Evolutionary conservation across 2,113 vertebrate species (phyloP).

Genomic region (Gasterosteus aculeatus): DNA sequence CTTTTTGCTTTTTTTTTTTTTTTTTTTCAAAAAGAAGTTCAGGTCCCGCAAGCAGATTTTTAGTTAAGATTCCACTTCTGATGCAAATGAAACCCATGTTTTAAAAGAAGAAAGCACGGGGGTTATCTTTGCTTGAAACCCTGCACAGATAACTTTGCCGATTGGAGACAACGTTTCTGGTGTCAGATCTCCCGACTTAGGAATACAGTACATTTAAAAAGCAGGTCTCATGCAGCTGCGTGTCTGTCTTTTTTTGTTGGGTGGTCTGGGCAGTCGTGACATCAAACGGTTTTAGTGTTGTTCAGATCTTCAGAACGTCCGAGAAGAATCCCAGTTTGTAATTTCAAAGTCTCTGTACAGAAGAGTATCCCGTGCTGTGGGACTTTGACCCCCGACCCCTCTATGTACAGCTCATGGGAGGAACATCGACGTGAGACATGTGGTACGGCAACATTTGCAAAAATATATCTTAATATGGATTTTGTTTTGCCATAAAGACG

Average conservation of each 20-base stretch:
- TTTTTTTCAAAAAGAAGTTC: conserved; percentile 38
- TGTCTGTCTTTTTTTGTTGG: conserved; percentile 57
- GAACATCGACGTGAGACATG: conserved; percentile 50
- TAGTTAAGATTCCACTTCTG: conserved; percentile 10
- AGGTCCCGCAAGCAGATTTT: conserved; percentile 34
- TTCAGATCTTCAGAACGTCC: conserved; percentile 63
- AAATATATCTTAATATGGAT: conserved; percentile 68
- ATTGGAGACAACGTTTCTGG: conserved; percentile 29
- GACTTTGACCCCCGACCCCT: conserved; percentile 13
- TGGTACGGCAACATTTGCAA: conserved; percentile 65
- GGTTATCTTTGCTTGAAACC: conserved; percentile 45
- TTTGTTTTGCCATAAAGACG: conserved; percentile 70
- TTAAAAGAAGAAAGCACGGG: conserved; percentile 51
- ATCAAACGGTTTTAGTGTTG: conserved; percentile 57
- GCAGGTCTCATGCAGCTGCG: conserved; percentile 39
- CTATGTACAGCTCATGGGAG: conserved; percentile 49
- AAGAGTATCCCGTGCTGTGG: conserved; percentile 28
- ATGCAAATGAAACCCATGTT: conserved; percentile 52
- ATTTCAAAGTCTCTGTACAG: conserved; percentile 55
- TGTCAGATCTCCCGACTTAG: conserved; percentile 33
- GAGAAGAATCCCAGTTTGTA: conserved; percentile 51
- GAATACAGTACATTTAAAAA: conserved; percentile 31
- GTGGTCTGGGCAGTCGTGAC: conserved; percentile 69
- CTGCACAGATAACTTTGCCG: conserved; percentile 53
- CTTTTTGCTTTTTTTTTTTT: conserved; percentile 20